Base-by-base conservation (phyloP, 2,888 invertebrate species). In the Vanessa cardui region DNA sequence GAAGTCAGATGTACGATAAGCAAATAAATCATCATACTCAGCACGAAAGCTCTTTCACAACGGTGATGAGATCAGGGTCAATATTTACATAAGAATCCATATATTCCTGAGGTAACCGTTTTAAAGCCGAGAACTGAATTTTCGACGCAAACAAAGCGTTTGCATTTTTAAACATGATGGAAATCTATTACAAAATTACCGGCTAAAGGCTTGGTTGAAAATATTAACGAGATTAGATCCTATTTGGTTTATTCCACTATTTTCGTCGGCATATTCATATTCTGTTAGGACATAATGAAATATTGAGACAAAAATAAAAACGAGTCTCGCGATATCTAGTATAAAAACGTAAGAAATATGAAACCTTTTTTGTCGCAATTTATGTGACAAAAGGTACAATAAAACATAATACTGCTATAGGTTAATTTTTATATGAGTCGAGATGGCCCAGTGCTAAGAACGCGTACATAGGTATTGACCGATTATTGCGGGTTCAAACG, bases 31-130 rank as follows among this genome's bases (percentile, higher is more conserved):
- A 62, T 64, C 56, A 50, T 44, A 52, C 21, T 26, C 58, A 31
- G 54, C 18, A 52, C 16, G 21, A 64, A 64, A 64, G 60, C 62
- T 63, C 61, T 74, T 72, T 66, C 68, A 58, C 62, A 68, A 71
- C 49, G 58, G 52, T 62, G 60, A 66, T 70, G 68, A 66, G 66
- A 72, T 72, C 73, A 66, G 66, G 58, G 66, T 46, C 68, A 73
- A 68, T 71, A 72, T 71, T 74, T 72, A 66, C 68, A 73, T 71
- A 68, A 71, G 62, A 72, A 73, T 65, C 63, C 62, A 52, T 64
- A 47, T 63, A 44, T 58, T 26, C 52, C 62, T 62, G 49, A 62
- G 62, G 64, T 52, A 66, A 39, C 39, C 56, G 33, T 64, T 66
- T 67, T 56, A 62, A 47, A 39, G 31, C 6, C 18, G 39, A 58